These are phyloP conservation scores for Zaprionus ghesquierei DNA, from an alignment of 1,140 invertebrate genomes.

Conservation along the genomic window DNA sequence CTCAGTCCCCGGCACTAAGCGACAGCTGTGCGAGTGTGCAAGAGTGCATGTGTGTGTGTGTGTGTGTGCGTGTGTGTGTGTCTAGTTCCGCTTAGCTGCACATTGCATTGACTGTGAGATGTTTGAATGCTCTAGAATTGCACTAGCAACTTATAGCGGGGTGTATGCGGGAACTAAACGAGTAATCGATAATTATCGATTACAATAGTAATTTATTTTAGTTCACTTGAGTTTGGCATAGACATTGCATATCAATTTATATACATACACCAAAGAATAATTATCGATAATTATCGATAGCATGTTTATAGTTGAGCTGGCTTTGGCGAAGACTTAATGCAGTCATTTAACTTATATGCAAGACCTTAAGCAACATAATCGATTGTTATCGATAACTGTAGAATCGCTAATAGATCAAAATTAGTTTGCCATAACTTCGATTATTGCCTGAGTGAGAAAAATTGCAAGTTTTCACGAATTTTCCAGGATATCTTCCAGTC, in stretches of 20 bases:
- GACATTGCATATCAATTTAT: no score
- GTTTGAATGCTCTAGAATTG: background rate
- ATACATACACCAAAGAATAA: no score
- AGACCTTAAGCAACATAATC: background rate
- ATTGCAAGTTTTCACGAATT: background rate
- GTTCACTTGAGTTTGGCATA: background rate
- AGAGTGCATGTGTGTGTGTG: background rate
- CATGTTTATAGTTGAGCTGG: no score
- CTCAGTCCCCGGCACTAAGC: conserved; percentile 21
- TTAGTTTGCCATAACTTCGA: no score
- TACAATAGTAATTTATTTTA: background rate
- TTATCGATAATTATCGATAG: background rate
- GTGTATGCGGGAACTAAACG: background rate
- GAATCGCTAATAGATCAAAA: background rate
- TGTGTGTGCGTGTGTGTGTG: conserved; percentile 9
- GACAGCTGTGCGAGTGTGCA: conserved; percentile 2
- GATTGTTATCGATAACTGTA: background rate
- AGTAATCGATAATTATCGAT: background rate
- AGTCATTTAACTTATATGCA: no score
- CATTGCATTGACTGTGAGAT: conserved; percentile 10
- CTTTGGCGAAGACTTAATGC: no score
- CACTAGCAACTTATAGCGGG: background rate
- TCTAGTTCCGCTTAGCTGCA: conserved; percentile 21
- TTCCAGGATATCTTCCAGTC: background rate
- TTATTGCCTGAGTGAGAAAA: background rate